Conservation (phyloP, 2,797 vertebrate genomes). For the Martes flavigula region DNA sequence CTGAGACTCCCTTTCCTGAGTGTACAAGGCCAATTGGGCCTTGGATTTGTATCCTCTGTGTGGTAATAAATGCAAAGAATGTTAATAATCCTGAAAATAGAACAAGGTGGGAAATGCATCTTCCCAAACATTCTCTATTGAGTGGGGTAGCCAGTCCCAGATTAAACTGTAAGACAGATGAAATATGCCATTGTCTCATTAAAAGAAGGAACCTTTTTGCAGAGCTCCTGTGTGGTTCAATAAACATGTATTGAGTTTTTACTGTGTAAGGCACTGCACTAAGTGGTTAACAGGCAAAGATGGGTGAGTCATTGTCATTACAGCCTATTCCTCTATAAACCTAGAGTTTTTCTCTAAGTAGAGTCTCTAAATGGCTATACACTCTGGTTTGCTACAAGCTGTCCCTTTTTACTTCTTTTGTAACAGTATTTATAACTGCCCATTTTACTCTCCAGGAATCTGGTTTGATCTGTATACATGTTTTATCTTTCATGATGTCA, state of each 20-base stretch:
- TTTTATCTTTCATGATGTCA: neutral
- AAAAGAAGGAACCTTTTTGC: neutral
- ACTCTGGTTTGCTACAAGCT: neutral
- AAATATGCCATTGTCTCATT: neutral
- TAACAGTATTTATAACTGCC: neutral
- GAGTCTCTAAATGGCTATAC: neutral
- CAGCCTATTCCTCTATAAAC: neutral
- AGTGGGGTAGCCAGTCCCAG: neutral
- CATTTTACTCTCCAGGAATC: neutral
- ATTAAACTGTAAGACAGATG: neutral
- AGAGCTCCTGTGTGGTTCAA: neutral
- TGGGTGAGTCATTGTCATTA: neutral
- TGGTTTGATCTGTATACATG: neutral
- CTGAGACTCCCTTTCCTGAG: neutral
- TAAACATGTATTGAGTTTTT: neutral
- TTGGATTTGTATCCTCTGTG: neutral
- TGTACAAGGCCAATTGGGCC: neutral
- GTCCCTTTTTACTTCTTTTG: neutral
- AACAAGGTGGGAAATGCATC: neutral
- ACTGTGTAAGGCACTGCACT: neutral
- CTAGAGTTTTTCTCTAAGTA: neutral
- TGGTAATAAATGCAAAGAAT: neutral
- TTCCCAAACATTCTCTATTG: neutral
- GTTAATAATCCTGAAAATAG: neutral
- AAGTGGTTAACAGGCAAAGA: neutral